These are phyloP conservation scores for Gonatopus flavifemur DNA, from an alignment of 1,140 invertebrate genomes.

Conservation along the genomic window DNA sequence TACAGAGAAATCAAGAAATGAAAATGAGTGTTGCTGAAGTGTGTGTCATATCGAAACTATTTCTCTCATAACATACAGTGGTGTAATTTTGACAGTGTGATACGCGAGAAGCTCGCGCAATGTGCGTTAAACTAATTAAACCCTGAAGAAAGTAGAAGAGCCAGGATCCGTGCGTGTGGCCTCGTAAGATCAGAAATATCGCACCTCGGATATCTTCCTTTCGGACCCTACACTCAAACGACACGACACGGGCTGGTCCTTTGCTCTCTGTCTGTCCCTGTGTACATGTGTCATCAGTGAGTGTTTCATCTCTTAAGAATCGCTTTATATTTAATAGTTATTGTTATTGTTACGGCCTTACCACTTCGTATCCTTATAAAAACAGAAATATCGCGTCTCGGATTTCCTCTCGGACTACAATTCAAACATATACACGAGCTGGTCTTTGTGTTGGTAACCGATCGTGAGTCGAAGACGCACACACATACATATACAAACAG, in stretches of 20 bases:
- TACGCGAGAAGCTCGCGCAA: conserved; percentile 28
- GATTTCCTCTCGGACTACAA: too few species aligned
- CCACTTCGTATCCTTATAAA: too few species aligned
- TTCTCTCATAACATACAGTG: conserved; percentile 39
- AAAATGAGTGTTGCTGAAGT: conserved; percentile 45
- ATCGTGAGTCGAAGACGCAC: too few species aligned
- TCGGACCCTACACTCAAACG: conserved; percentile 12
- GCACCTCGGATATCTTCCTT: conserved; percentile 19
- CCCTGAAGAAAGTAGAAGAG: conserved; percentile 35
- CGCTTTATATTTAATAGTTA: conserved; percentile 3
- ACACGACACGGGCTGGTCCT: too few species aligned
- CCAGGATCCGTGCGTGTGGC: conserved; percentile 23
- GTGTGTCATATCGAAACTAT: conserved; percentile 43
- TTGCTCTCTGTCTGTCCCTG: too few species aligned
- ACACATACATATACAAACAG: not conserved
- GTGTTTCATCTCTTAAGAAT: conserved; percentile 3
- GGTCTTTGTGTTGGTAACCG: too few species aligned
- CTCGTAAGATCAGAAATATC: conserved; percentile 40
- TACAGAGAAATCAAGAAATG: too few species aligned
- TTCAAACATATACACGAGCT: too few species aligned
- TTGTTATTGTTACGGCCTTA: not conserved
- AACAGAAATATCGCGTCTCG: too few species aligned
- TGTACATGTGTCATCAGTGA: conserved; percentile 42
- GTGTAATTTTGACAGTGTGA: conserved; percentile 50
- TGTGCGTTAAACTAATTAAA: conserved; percentile 30